Percentiles rank a stretch among this genome's conserved stretches.
These are phyloP conservation scores for Oenanthe oenanthe DNA, from an alignment of 2,113 vertebrate species.

Conservation along the genomic window DNA sequence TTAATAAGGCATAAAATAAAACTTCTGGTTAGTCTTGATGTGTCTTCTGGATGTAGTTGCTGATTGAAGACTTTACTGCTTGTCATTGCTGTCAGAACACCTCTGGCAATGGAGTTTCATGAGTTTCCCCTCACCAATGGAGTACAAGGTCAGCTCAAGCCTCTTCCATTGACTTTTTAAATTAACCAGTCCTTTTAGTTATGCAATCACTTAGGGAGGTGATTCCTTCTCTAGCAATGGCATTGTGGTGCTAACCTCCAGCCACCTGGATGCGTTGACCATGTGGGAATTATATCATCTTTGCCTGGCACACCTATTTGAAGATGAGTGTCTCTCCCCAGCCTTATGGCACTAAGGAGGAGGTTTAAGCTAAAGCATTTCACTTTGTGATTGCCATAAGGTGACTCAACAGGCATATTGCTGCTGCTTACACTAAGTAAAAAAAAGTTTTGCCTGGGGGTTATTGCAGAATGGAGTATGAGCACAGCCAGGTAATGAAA, in stretches of 20 bases:
- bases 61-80: background rate
- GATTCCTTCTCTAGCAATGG: background rate
- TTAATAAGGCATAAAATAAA: background rate
- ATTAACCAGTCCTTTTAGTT: background rate
- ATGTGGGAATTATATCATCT: background rate
- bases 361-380: background rate
- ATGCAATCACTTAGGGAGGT: fast-evolving
- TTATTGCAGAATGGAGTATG: background rate
- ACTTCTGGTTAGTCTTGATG: background rate
- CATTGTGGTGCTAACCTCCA: background rate
- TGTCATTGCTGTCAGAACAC: background rate
- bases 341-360: background rate
- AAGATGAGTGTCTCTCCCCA: background rate
- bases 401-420: background rate
- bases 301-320: background rate
- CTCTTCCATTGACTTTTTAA: background rate
- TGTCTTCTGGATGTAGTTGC: background rate
- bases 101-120: background rate
- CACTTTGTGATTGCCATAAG: background rate
- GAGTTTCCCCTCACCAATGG: background rate
- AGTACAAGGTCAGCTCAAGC: background rate
- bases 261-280: background rate
- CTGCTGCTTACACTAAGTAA: background rate
- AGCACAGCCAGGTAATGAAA: background rate
- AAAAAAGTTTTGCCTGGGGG: background rate